Evolutionary conservation across 2,888 invertebrate species (phyloP).

Genomic region (Orthonevra nobilis): DNA sequence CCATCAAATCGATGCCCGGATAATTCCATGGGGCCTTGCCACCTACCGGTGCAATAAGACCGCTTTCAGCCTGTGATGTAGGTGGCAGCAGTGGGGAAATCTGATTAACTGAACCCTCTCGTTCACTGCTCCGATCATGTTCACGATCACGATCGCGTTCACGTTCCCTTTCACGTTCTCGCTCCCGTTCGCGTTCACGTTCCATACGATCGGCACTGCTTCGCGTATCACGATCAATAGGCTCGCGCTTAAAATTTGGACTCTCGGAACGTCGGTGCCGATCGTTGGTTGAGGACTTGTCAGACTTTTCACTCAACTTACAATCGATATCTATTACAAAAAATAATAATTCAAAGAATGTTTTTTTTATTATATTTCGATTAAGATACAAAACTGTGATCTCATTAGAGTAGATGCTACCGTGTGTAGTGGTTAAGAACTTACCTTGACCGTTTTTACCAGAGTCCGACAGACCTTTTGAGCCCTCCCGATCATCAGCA

Average conservation of each 20-base stretch:
- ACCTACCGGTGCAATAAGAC: slow-evolving; percentile 76
- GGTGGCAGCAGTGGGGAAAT: slow-evolving; percentile 77
- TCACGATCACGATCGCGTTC: slow-evolving; percentile 74
- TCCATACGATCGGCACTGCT: slow-evolving; percentile 74
- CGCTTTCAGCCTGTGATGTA: slow-evolving; percentile 79
- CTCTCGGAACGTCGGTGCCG: slow-evolving; percentile 75
- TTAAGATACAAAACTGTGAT: too few relatives aligned
- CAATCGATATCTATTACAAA: slow-evolving; percentile 76
- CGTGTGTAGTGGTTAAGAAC: too few relatives aligned
- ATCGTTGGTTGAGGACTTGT: slow-evolving; percentile 74
- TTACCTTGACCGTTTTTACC: slow-evolving; percentile 90
- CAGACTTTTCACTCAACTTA: slow-evolving; percentile 79
- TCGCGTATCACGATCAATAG: slow-evolving; percentile 71
- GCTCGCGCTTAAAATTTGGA: slow-evolving; percentile 78
- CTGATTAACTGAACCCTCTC: slow-evolving; percentile 75
- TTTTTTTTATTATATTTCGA: too few relatives aligned
- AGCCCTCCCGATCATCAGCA: slow-evolving; percentile 84
- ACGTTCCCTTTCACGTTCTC: slow-evolving; percentile 71
- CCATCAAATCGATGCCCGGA: slow-evolving; percentile 89
- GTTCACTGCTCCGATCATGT: slow-evolving; percentile 76
- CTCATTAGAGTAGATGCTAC: too few relatives aligned
- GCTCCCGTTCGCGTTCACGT: slow-evolving; percentile 74
- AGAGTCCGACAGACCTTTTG: slow-evolving; percentile 83
- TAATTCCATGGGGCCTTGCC: slow-evolving; percentile 85
- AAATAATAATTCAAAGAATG: neutral